These are phyloP conservation scores for Romanogobio albipinnatus DNA, from an alignment of 2,113 vertebrate genomes.

Conservation along the genomic window DNA sequence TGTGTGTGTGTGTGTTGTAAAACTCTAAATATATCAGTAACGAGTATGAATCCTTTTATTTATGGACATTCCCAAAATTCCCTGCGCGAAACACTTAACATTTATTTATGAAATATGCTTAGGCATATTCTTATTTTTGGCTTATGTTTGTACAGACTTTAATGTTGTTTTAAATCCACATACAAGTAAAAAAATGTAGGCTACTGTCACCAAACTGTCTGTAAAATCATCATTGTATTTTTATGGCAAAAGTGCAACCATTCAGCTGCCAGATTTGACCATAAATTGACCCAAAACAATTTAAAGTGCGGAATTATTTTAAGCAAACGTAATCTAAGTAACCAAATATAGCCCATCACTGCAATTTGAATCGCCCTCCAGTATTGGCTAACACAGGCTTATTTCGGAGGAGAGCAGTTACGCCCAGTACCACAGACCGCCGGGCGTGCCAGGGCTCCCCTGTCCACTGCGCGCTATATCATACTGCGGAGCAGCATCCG, in stretches of 20 bases:
- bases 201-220: neutral
- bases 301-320: neutral
- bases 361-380: slow-evolving; percentile 36
- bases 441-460: slow-evolving; percentile 66
- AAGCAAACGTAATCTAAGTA: neutral
- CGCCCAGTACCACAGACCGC: slow-evolving; percentile 70
- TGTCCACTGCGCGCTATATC: slow-evolving; percentile 58
- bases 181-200: no score
- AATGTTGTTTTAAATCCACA: neutral
- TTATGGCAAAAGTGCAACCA: neutral
- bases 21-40: neutral
- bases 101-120: neutral
- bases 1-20: no score
- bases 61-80: neutral
- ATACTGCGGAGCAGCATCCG: slow-evolving; percentile 57
- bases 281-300: neutral
- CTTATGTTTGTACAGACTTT: neutral
- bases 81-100: neutral
- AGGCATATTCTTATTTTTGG: neutral
- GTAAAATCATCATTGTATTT: neutral
- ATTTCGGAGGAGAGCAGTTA: slow-evolving; percentile 63
- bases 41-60: neutral
- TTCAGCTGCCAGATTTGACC: neutral
- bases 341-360: neutral
- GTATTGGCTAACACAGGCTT: slow-evolving; percentile 13